phyloP scores from a whole-genome alignment of 2,888 invertebrate genomes.

The Cantharis flavilabris region DNA sequence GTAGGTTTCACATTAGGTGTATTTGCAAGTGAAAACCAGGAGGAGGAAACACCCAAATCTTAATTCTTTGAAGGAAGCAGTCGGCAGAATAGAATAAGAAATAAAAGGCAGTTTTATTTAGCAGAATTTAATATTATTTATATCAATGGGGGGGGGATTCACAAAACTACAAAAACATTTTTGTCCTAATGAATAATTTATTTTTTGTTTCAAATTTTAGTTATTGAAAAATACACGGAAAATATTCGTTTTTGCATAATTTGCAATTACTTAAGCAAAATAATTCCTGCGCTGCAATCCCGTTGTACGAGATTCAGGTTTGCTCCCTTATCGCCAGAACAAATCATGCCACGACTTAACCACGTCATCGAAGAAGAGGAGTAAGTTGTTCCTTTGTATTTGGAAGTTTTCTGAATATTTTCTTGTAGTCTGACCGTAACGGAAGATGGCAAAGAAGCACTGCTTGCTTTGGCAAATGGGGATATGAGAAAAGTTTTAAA shows the following conservation, averaged over 20 bases:
- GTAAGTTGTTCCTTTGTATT: conserved; percentile 58
- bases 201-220: conserved; percentile 58
- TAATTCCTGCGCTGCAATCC: conserved; percentile 98
- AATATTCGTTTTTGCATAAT: conserved; percentile 98
- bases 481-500: conserved; percentile 98
- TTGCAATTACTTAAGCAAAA: conserved; percentile 97
- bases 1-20: too few relatives aligned
- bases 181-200: background rate
- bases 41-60: too few relatives aligned
- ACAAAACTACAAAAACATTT: too few relatives aligned
- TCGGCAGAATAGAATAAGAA: too few relatives aligned
- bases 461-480: conserved; percentile 88
- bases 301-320: conserved; percentile 96
- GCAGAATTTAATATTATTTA: too few relatives aligned
- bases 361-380: conserved; percentile 82
- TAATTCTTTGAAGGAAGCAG: too few relatives aligned
- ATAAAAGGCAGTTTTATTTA: too few relatives aligned
- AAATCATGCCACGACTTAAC: conserved; percentile 88
- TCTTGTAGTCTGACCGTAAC: conserved; percentile 75
- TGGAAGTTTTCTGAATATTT: background rate
- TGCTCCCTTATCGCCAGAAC: conserved; percentile 82
- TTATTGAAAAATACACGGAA: conserved; percentile 99
- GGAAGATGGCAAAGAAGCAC: conserved; percentile 86
- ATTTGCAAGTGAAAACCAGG: too few relatives aligned
- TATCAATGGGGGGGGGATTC: too few relatives aligned